Base-by-base conservation (phyloP, 2,797 vertebrate species). In the Poeciliopsis turneri region DNA sequence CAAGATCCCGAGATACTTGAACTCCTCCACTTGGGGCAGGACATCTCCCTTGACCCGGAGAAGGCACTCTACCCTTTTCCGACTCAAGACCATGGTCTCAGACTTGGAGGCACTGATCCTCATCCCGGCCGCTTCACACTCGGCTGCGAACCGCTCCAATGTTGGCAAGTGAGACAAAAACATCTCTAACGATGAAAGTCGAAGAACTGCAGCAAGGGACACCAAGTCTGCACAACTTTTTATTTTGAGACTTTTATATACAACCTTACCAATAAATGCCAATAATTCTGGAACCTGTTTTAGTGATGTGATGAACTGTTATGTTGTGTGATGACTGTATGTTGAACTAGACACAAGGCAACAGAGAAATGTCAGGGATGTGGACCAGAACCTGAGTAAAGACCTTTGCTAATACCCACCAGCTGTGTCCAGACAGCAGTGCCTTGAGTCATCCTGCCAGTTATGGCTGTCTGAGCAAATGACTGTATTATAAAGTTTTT, bases 401-500 rank as follows among this genome's bases (percentile, higher is more conserved):
- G 36, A 83, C 78, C 84, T 91, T 84, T 30, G 84, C 82, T 94
- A 93, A 94, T 93, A 87, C 92, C 81, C 77, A 83, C 88, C 94
- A 93, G 87, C 92, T 94, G 93, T 87, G 82, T 80, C 76, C 80
- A 85, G 76, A 91, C 81, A 88, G 78, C 92, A 87, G 43, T 20
- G 79, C 86, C 72, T 90, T 92, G 94, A 95, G 86, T 95, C 94
- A 94, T 88, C 80, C 83, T 81, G 84, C 79, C 81, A 74, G 87
- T 78, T 75, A 78, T 1, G 5, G 23, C 39, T n/a, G 20, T 69
- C 66, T 69, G 39, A 69, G 23, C 39, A 66, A 39, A 81, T 45
- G 66, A 49, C 46, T 47, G 16, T 70, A 46, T 75, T 80, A 69
- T 86, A 49, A 77, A 51, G 69, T 88, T 78, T 87, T 41, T 87